phyloP scores from a whole-genome alignment of 2,797 vertebrate species.

The Silurus lanzhouensis region DNA sequence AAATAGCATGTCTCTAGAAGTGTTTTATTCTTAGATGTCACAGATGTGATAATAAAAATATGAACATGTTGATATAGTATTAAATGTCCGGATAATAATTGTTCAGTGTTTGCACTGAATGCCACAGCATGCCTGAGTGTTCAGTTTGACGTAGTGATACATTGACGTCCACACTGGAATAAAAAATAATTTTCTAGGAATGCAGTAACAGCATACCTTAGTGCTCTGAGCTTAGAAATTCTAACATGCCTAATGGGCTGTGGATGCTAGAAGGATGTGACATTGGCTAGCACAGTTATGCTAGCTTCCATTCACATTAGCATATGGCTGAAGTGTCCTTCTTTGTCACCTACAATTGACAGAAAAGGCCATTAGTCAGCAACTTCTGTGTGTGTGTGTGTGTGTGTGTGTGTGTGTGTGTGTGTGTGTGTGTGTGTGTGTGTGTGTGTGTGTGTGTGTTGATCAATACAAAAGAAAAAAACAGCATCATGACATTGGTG shows the following conservation, averaged over 20 bases:
- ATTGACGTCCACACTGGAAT: neutral
- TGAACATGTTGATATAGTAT: too few species aligned
- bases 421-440: neutral
- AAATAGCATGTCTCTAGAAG: too few species aligned
- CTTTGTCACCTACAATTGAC: conserved; percentile 6
- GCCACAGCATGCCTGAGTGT: neutral
- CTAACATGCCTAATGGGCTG: neutral
- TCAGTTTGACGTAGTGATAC: neutral
- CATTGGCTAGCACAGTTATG: neutral
- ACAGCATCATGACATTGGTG: conserved; percentile 42
- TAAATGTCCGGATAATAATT: too few species aligned
- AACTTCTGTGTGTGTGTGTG: neutral
- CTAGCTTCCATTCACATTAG: neutral
- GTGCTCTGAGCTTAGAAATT: neutral
- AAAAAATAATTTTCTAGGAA: neutral
- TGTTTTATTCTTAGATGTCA: too few species aligned
- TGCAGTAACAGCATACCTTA: neutral
- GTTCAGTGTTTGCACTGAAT: too few species aligned
- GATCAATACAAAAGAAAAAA: conserved; percentile 44
- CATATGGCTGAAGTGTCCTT: conserved; percentile 14
- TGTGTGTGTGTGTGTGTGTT: conserved; percentile 24
- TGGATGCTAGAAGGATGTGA: neutral
- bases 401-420: conserved; percentile 15
- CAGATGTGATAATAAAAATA: too few species aligned
- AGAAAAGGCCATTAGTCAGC: conserved; percentile 10